Evolutionary conservation across 1,140 invertebrate genomes (phyloP).

Genomic region (Drosophila malerkotliana): DNA sequence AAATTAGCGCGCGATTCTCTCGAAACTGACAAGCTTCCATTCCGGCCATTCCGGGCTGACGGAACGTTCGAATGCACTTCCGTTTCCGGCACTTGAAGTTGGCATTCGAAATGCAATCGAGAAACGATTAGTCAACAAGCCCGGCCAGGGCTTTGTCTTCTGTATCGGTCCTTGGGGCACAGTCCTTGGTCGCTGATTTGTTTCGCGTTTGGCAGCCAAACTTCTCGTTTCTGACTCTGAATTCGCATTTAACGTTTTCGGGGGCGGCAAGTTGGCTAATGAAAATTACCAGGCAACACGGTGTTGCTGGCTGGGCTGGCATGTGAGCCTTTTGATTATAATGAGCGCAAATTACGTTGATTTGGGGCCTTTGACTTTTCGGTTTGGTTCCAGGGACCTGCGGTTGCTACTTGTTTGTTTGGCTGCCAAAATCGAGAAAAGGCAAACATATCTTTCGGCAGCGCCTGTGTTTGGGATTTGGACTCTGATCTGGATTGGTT

Average conservation of each 20-base stretch:
- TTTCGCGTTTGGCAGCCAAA: neutral
- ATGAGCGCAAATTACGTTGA: constrained; percentile 70
- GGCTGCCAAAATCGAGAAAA: neutral
- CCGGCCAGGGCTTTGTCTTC: constrained; percentile 39
- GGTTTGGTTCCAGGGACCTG: constrained; percentile 19
- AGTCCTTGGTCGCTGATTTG: neutral
- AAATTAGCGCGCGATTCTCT: neutral
- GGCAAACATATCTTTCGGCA: neutral
- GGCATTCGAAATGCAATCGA: constrained; percentile 65
- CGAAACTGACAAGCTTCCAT: neutral
- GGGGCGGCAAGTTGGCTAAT: constrained; percentile 42
- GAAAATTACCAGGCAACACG: constrained; percentile 50
- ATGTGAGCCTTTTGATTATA: constrained; percentile 55
- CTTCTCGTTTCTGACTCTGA: neutral
- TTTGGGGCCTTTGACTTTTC: constrained; percentile 35
- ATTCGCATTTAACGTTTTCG: neutral
- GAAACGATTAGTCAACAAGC: constrained; percentile 69
- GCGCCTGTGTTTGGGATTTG: too few species aligned
- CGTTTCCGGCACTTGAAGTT: constrained; percentile 54
- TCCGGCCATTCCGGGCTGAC: too few species aligned
- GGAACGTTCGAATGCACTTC: constrained; percentile 54
- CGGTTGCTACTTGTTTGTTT: constrained; percentile 46
- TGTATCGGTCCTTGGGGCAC: neutral
- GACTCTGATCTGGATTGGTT: neutral
- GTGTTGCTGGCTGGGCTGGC: too few species aligned